Conservation (phyloP, 2,888 invertebrate species). For the Lycaena phlaeas region DNA sequence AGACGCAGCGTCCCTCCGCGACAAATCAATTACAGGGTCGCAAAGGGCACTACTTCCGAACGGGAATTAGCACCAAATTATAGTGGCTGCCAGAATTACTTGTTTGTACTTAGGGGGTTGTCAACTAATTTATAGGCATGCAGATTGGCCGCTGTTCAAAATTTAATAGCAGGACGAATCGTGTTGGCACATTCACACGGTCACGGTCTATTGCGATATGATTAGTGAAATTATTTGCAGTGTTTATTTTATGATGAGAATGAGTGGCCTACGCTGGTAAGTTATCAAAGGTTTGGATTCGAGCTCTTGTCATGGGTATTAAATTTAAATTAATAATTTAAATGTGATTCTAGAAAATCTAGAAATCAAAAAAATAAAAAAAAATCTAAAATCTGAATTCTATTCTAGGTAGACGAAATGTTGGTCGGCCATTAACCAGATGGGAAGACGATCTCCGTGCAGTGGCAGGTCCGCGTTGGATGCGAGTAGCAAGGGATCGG, state of each 20-base stretch:
- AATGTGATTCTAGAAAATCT: no score
- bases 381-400: no score
- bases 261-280: no score
- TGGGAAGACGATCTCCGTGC: no score
- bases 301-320: no score
- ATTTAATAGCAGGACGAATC: not conserved
- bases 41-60: slow-evolving; percentile 51
- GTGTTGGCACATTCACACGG: slow-evolving; percentile 14
- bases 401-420: no score
- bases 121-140: slow-evolving; percentile 47
- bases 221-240: not conserved
- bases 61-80: slow-evolving; percentile 62
- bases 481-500: no score
- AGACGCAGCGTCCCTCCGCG: slow-evolving; percentile 35
- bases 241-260: not conserved
- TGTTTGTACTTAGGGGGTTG: slow-evolving; percentile 49
- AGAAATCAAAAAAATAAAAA: no score
- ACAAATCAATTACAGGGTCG: slow-evolving; percentile 68
- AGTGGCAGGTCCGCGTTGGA: no score
- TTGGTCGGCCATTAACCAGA: no score
- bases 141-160: slow-evolving; percentile 11
- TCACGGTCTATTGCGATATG: slow-evolving; percentile 4
- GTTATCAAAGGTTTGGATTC: no score
- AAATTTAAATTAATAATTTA: no score
- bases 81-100: slow-evolving; percentile 46